Conservation (phyloP, 2,113 vertebrate genomes). For the Miniopterus natalensis region DNA sequence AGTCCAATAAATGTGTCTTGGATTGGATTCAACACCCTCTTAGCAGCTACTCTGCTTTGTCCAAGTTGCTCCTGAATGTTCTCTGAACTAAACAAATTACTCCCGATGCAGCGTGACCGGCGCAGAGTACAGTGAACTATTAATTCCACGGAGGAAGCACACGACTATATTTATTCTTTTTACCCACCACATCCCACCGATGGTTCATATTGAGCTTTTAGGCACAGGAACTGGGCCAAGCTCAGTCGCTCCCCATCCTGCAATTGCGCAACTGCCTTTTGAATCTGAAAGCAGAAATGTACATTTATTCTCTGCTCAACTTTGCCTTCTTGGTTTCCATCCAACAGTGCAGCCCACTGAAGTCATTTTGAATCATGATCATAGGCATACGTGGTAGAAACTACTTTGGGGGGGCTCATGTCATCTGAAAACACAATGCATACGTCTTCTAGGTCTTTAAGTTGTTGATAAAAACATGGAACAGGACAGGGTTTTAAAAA, state of each 20-base stretch:
- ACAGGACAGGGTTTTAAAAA: neutral
- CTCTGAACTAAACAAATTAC: neutral
- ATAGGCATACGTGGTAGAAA: constrained; percentile 33
- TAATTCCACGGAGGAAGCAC: constrained; percentile 39
- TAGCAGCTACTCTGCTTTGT: constrained; percentile 53
- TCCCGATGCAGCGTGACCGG: neutral
- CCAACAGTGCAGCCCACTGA: constrained; percentile 53
- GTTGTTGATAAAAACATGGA: neutral
- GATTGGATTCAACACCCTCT: constrained; percentile 41
- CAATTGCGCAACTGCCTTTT: constrained; percentile 62
- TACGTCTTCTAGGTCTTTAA: neutral
- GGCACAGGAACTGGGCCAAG: constrained; percentile 63
- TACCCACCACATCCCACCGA: constrained; percentile 53
- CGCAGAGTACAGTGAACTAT: constrained; percentile 26
- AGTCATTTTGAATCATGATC: constrained; percentile 32
- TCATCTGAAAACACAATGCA: constrained; percentile 42
- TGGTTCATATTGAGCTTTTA: constrained; percentile 68
- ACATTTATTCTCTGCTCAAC: constrained; percentile 16
- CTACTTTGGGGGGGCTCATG: neutral
- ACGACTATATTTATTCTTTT: constrained; percentile 27
- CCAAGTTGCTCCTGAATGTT: constrained; percentile 14
- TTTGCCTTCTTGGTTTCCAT: constrained; percentile 57
- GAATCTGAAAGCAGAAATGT: constrained; percentile 66
- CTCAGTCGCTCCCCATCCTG: constrained; percentile 49
- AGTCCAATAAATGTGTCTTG: constrained; percentile 45